Percentiles rank a stretch among this genome's conserved stretches.
Conservation (phyloP, 1,140 invertebrate species). For the Drosophila pallidifrons region DNA sequence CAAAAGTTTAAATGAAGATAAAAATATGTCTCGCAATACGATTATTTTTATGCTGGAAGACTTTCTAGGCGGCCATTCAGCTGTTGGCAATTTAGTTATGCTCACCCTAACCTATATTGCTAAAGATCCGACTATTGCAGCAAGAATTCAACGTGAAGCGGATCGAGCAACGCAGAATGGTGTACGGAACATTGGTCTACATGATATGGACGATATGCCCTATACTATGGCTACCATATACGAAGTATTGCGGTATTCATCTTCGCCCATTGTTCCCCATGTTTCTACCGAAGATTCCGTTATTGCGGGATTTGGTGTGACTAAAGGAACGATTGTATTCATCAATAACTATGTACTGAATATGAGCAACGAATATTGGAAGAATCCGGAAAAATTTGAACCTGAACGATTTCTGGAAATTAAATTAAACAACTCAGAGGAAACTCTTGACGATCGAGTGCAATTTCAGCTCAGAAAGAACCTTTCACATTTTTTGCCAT, state of each 20-base stretch:
- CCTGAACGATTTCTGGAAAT: conserved; percentile 88
- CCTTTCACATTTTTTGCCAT: conserved; percentile 92
- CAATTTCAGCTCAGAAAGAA: conserved; percentile 85
- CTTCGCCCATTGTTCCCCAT: conserved; percentile 96
- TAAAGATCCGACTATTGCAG: conserved; percentile 87
- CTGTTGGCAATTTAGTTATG: conserved; percentile 93
- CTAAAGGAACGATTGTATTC: conserved; percentile 93
- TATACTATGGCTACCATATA: conserved; percentile 93
- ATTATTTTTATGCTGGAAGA: conserved; percentile 93
- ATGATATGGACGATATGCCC: conserved; percentile 89
- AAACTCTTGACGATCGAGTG: not conserved
- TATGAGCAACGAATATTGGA: conserved; percentile 90
- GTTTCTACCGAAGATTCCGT: conserved; percentile 91
- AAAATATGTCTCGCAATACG: conserved; percentile 88
- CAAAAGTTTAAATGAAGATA: conserved; percentile 88
- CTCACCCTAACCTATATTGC: conserved; percentile 90
- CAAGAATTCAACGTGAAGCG: conserved; percentile 89
- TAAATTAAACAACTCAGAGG: not conserved
- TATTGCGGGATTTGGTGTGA: conserved; percentile 91
- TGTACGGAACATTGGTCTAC: conserved; percentile 87
- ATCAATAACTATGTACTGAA: conserved; percentile 96
- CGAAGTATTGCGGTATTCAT: conserved; percentile 91
- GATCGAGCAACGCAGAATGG: conserved; percentile 86
- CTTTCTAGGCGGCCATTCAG: conserved; percentile 94
- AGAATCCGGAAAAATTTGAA: conserved; percentile 89